phyloP scores from a whole-genome alignment of 2,888 invertebrate genomes.

The Lasioglossum marginatum region DNA sequence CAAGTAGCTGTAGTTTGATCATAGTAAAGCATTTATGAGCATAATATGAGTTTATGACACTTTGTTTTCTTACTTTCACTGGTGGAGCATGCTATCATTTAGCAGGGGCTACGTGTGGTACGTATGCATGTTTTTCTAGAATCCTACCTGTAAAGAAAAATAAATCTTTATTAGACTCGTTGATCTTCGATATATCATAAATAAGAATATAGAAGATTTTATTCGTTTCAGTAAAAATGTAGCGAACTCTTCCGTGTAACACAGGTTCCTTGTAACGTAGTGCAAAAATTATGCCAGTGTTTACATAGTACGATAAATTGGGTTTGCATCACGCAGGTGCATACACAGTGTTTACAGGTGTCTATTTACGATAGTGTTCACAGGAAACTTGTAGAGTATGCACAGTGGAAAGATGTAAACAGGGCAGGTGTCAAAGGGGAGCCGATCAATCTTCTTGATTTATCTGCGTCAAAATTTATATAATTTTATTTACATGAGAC shows the following conservation, averaged over 20 bases:
- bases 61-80: slow-evolving; percentile 3
- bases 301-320: not conserved
- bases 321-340: not conserved
- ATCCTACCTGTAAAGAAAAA: not conserved
- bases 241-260: not conserved
- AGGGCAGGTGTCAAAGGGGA: not conserved
- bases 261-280: not conserved
- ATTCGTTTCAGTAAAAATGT: not conserved
- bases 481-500: too few species aligned
- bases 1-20: not conserved
- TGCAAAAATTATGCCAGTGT: not conserved
- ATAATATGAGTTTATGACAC: not conserved
- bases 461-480: too few species aligned
- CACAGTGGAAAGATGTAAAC: not conserved
- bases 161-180: not conserved
- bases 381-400: not conserved
- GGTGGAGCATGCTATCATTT: not conserved
- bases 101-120: not conserved
- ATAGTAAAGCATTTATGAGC: not conserved
- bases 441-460: not conserved
- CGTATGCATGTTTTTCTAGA: not conserved
- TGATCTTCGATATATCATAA: too few species aligned
- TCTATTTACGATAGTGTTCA: not conserved
- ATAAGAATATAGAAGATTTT: not conserved
- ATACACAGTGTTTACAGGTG: not conserved